Percentiles rank a stretch among this genome's conserved stretches.
phyloP scores from a whole-genome alignment of 2,113 vertebrate genomes.

The Noctilio leporinus region DNA sequence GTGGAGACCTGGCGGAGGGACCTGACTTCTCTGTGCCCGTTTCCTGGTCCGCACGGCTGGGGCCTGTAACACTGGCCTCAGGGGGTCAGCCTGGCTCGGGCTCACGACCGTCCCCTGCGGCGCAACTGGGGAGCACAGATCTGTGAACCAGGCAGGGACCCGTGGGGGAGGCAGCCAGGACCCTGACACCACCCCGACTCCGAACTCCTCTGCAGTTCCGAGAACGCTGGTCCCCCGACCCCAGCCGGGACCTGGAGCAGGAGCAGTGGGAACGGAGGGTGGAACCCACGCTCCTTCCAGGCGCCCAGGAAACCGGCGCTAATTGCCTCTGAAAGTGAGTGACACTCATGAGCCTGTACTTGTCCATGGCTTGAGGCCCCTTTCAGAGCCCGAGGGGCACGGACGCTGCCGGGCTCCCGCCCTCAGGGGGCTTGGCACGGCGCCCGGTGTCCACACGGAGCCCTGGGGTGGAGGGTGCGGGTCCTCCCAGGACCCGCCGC shows the following conservation, averaged over 20 bases:
- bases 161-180: rapidly evolving
- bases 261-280: background rate
- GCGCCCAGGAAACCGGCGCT: background rate
- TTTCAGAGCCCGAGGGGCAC: slow-evolving; percentile 65
- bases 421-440: slow-evolving; percentile 58
- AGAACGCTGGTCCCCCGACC: background rate
- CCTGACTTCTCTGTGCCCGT: background rate
- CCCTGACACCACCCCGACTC: rapidly evolving
- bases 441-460: slow-evolving; percentile 33
- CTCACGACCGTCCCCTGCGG: rapidly evolving
- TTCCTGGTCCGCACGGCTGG: background rate
- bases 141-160: background rate
- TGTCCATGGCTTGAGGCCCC: slow-evolving; percentile 59
- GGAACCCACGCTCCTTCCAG: too few species aligned
- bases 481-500: slow-evolving; percentile 41
- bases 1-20: background rate
- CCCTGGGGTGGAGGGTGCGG: slow-evolving; percentile 61
- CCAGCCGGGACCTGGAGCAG: too few species aligned
- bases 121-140: rapidly evolving
- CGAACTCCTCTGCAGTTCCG: too few species aligned
- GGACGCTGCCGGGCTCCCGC: slow-evolving; percentile 45
- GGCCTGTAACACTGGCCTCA: background rate
- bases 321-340: slow-evolving; percentile 67
- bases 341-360: slow-evolving; percentile 59
- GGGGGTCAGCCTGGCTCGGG: rapidly evolving